A percentile compares a stretch with the other conserved stretches of the same genome.
phyloP scores from a whole-genome alignment of 2,797 vertebrate species.

The Cossypha heuglini region DNA sequence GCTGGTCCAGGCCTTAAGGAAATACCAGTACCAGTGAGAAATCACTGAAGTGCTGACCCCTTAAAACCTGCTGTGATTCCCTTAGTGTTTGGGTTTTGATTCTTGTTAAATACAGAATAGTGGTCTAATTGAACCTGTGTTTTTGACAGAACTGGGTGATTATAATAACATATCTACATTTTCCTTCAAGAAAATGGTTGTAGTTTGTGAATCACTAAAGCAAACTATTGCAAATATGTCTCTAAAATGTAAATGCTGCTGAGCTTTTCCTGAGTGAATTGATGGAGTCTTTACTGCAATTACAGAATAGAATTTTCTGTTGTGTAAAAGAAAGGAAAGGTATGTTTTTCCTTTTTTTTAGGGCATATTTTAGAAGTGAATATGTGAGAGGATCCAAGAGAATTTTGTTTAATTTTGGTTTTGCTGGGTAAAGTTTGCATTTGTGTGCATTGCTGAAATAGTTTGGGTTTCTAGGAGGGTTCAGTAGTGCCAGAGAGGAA shows the following conservation, averaged over 20 bases:
- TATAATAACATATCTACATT: not conserved
- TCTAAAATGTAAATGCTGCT: not conserved
- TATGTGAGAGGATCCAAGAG: not conserved
- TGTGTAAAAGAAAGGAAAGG: not conserved
- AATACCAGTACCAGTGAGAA: not conserved
- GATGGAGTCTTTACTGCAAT: not conserved
- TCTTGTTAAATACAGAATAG: not conserved
- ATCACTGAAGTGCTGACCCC: not conserved
- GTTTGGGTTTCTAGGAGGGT: not conserved
- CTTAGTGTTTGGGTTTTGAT: accelerated
- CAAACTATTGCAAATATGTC: not conserved
- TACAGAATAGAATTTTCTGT: not conserved
- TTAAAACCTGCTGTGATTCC: not conserved
- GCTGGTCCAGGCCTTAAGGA: not conserved
- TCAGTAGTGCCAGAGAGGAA: not conserved
- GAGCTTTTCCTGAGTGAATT: not conserved
- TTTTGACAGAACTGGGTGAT: not conserved
- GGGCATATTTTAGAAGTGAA: not conserved
- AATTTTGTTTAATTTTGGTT: not conserved
- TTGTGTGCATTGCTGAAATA: not conserved
- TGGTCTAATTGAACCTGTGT: not conserved
- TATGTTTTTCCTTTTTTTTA: too few species aligned
- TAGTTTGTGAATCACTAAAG: not conserved
- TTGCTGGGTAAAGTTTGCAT: not conserved
- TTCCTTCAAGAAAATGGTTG: not conserved